These are phyloP conservation scores for Argyresthia goedartella DNA, from an alignment of 2,888 invertebrate genomes.

Conservation along the genomic window DNA sequence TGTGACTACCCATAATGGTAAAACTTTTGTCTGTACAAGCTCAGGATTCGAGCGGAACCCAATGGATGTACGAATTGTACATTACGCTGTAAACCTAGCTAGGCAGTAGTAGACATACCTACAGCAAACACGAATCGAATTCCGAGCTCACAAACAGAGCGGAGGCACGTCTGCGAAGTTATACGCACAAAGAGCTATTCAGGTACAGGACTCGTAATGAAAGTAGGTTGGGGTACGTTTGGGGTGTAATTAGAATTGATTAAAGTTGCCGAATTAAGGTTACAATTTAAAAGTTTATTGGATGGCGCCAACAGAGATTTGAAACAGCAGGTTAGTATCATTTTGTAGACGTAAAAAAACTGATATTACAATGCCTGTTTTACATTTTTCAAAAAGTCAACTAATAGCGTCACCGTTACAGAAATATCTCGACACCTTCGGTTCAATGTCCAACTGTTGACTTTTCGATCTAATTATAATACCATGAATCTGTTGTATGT, in stretches of 20 bases:
- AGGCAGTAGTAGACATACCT: too few relatives aligned
- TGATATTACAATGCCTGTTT: neutral
- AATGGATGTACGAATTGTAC: too few relatives aligned
- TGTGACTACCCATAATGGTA: too few relatives aligned
- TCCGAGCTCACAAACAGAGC: slow-evolving; percentile 3
- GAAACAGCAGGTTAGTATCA: too few relatives aligned
- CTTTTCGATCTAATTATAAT: slow-evolving; percentile 10
- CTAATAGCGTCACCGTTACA: neutral
- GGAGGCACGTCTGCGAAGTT: slow-evolving; percentile 28
- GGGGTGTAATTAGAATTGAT: too few relatives aligned
- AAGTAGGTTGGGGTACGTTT: too few relatives aligned
- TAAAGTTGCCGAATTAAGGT: too few relatives aligned
- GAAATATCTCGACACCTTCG: slow-evolving; percentile 5
- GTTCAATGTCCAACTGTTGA: slow-evolving; percentile 7
- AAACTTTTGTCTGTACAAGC: too few relatives aligned
- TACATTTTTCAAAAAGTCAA: neutral
- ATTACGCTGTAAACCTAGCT: too few relatives aligned
- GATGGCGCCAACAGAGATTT: too few relatives aligned
- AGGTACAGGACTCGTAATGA: slow-evolving; percentile 18
- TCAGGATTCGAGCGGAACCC: too few relatives aligned
- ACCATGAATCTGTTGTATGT: slow-evolving; percentile 7
- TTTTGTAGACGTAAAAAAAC: neutral
- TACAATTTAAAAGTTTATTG: too few relatives aligned
- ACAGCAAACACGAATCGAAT: neutral
- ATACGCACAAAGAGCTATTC: slow-evolving; percentile 29